Evolutionary conservation across 2,113 vertebrate genomes (phyloP).

Genomic region (Eonycteris spelaea): DNA sequence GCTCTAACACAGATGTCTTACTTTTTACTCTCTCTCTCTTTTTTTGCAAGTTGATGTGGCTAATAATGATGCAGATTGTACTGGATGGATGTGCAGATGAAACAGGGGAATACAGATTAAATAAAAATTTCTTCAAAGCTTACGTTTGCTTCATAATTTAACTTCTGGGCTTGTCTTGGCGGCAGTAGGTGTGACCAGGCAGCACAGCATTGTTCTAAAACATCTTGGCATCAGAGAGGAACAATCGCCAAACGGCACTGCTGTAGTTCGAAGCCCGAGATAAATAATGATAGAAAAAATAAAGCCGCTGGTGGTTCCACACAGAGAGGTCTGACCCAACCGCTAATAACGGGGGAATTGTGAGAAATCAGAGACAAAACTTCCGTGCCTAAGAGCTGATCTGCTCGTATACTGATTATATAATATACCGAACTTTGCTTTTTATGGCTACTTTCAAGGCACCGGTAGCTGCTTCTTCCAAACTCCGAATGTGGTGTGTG

Average conservation of each 20-base stretch:
- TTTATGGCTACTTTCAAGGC: background rate
- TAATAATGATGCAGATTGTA: constrained; percentile 91
- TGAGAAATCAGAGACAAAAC: constrained; percentile 11
- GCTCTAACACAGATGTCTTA: constrained; percentile 89
- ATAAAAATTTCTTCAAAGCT: constrained; percentile 89
- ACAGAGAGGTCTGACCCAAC: background rate
- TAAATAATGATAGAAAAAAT: constrained; percentile 34
- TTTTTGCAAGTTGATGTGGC: constrained; percentile 84
- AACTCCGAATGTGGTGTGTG: background rate
- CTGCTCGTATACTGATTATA: background rate
- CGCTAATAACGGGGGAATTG: constrained; percentile 28
- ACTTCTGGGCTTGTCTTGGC: constrained; percentile 84
- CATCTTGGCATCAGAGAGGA: constrained; percentile 72
- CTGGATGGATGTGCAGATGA: constrained; percentile 87
- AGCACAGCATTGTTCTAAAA: constrained; percentile 82
- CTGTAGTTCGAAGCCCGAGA: constrained; percentile 50
- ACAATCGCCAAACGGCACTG: constrained; percentile 68
- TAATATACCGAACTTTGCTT: background rate
- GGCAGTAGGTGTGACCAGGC: constrained; percentile 79
- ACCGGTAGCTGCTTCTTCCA: background rate
- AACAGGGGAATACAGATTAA: constrained; percentile 90
- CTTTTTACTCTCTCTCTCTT: constrained; percentile 79
- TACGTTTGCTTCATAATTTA: constrained; percentile 89
- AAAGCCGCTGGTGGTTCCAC: background rate
- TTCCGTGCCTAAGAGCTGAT: background rate